These are phyloP conservation scores for Anagrus nilaparvatae DNA, from an alignment of 1,140 invertebrate genomes.

Conservation along the genomic window DNA sequence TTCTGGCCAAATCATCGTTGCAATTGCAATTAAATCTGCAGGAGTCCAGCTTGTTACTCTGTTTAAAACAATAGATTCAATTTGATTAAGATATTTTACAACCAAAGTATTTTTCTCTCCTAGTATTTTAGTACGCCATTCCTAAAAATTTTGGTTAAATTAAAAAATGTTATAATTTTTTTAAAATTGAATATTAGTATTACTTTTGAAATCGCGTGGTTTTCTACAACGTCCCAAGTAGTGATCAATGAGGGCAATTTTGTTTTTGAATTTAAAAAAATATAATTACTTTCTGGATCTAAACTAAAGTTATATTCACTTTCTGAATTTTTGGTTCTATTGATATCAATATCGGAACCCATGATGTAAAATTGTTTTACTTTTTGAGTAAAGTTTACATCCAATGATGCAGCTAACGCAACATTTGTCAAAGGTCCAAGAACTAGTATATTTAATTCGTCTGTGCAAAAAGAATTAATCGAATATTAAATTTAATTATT, in stretches of 20 bases:
- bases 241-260: conserved; percentile 27
- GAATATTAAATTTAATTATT: too few relatives aligned
- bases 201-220: conserved; percentile 26
- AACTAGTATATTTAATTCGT: conserved; percentile 40
- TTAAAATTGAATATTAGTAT: too few relatives aligned
- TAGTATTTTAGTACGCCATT: conserved; percentile 34
- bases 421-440: conserved; percentile 55
- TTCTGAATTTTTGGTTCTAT: conserved; percentile 30
- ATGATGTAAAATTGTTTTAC: conserved; percentile 47
- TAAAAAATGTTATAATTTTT: too few relatives aligned
- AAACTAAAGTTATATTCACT: conserved; percentile 57
- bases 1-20: conserved; percentile 26
- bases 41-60: conserved; percentile 22
- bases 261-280: conserved; percentile 41
- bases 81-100: conserved; percentile 38
- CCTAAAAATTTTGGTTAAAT: too few relatives aligned
- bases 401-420: conserved; percentile 46
- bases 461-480: too few relatives aligned
- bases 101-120: conserved; percentile 28
- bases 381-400: conserved; percentile 42
- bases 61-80: conserved; percentile 26
- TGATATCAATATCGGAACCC: conserved; percentile 51
- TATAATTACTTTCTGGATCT: conserved; percentile 53
- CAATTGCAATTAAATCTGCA: conserved; percentile 28
- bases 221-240: conserved; percentile 39